Percentiles rank a stretch among this genome's conserved stretches.
These are phyloP conservation scores for Rhadinocentrus ornatus DNA, from an alignment of 2,797 vertebrate species.

Conservation along the genomic window DNA sequence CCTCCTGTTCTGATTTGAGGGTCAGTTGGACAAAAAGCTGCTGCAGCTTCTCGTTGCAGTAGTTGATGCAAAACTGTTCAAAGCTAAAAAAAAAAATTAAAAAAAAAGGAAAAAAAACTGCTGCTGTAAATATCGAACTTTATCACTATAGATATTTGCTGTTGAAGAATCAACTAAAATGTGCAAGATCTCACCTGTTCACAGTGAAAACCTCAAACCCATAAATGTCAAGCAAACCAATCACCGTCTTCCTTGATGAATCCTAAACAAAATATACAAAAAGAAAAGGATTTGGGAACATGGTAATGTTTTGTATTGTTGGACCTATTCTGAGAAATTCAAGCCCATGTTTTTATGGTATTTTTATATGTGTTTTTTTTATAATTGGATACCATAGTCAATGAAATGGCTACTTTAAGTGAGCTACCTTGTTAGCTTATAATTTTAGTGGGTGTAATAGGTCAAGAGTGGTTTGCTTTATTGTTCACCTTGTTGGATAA, in stretches of 20 bases:
- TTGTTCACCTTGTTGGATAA: slow-evolving; percentile 88
- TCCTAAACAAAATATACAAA: slow-evolving; percentile 82
- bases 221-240: slow-evolving; percentile 95
- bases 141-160: not conserved
- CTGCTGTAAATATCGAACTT: not conserved
- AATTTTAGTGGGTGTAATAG: not conserved
- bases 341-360: not conserved
- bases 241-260: slow-evolving; percentile 89
- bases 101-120: too few relatives aligned
- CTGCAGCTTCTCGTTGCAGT: slow-evolving; percentile 98
- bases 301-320: not conserved
- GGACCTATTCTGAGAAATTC: not conserved
- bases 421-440: not conserved
- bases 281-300: not conserved
- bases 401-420: not conserved
- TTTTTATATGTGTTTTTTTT: slow-evolving; percentile 10
- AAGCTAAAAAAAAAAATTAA: slow-evolving; percentile 81
- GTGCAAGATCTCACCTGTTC: slow-evolving; percentile 85
- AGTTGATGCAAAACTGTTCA: slow-evolving; percentile 99
- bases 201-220: slow-evolving; percentile 95
- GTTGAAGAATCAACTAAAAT: not conserved
- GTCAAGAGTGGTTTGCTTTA: not conserved
- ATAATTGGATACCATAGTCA: not conserved
- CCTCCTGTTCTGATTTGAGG: slow-evolving; percentile 94
- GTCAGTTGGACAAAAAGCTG: slow-evolving; percentile 95